phyloP scores from a whole-genome alignment of 2,113 vertebrate species.

The Pollimyrus isidori region DNA sequence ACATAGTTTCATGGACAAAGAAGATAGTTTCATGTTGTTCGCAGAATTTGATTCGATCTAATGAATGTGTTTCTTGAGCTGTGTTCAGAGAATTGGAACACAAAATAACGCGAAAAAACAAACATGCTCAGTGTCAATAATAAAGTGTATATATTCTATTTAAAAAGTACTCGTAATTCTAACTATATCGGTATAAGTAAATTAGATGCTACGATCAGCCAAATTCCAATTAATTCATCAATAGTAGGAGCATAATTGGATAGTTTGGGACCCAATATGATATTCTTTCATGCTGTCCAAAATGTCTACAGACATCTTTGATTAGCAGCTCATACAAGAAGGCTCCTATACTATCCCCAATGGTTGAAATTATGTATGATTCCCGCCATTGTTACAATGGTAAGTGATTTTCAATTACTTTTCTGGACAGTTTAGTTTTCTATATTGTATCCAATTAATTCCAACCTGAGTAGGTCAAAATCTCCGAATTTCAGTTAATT shows the following conservation, averaged over 20 bases:
- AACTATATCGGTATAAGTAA: not conserved
- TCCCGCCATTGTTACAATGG: not conserved
- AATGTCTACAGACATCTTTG: not conserved
- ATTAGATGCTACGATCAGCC: not conserved
- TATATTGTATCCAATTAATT: not conserved
- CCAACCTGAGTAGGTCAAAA: not conserved
- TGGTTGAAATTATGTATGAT: not conserved
- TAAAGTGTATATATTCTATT: not conserved
- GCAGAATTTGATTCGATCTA: not conserved
- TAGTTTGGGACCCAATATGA: not conserved
- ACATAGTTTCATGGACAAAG: not conserved
- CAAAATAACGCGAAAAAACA: not conserved
- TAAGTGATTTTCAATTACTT: not conserved
- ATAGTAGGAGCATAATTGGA: not conserved
- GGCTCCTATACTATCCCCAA: not conserved
- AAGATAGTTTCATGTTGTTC: not conserved
- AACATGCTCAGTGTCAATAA: not conserved
- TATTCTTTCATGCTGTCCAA: not conserved
- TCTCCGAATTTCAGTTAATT: not conserved
- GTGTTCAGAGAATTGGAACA: not conserved
- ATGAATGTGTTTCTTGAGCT: not conserved
- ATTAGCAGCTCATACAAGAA: not conserved
- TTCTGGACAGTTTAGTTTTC: not conserved
- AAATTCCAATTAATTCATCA: not conserved
- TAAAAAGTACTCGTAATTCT: not conserved